phyloP scores from a whole-genome alignment of 2,888 invertebrate genomes.

The Serrognathus titanus region DNA sequence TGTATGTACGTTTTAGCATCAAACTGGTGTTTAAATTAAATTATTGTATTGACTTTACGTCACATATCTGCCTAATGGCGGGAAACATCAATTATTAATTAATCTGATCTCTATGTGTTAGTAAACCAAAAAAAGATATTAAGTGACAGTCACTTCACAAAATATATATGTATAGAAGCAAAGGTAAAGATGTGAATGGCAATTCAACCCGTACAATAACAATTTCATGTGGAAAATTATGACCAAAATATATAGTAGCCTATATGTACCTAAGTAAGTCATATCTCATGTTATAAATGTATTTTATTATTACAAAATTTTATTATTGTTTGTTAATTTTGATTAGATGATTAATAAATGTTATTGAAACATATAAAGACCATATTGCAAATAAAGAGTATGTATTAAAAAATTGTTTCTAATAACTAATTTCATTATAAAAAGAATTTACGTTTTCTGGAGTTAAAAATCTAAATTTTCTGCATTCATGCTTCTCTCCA shows the following conservation, averaged over 20 bases:
- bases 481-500: slow-evolving; percentile 47
- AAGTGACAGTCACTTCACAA: no score
- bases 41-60: not conserved
- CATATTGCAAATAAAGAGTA: not conserved
- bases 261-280: not conserved
- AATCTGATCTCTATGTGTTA: no score
- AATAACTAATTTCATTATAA: not conserved
- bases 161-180: no score
- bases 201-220: not conserved
- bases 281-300: not conserved
- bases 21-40: no score
- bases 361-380: no score
- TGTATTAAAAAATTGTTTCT: not conserved
- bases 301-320: not conserved
- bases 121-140: no score
- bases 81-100: no score
- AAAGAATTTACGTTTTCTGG: no score
- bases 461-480: slow-evolving; percentile 11
- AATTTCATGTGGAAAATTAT: not conserved
- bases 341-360: not conserved
- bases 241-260: not conserved
- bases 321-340: not conserved
- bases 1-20: no score
- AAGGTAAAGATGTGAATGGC: not conserved
- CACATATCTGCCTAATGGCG: no score